Evolutionary conservation across 1,140 invertebrate species (phyloP), one percentile per base, ranked within the genome.

Genomic region (Zaprionus taronus): DNA sequence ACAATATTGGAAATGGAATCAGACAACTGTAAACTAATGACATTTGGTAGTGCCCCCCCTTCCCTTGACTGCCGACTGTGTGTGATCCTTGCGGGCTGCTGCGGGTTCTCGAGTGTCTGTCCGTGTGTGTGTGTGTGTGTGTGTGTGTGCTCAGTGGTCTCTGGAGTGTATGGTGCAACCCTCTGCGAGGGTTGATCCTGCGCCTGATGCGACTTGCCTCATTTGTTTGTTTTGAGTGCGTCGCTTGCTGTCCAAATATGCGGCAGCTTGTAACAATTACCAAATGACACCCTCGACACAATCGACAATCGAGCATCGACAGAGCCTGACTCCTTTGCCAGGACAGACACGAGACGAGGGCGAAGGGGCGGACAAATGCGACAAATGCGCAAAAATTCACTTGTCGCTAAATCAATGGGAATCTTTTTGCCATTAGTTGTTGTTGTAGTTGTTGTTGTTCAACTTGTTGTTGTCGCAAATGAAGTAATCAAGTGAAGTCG

Each of bases 181-280:
- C 57, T 51, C 17, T 6, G 38, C 14, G 41, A 63, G 83, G 83
- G 83, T 86, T 82, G 83, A 61, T 89, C 62, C 56, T 55, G 38
- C 26, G 47, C 28, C 41, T 36, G 12, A 38, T n/a, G 53, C 55
- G 64, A 53, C 49, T 69, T 60, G 63, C 41, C 72, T 80, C 73
- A 86, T 91, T 91, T 90, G 80, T 87, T 83, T 91, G 80, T 82
- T 83, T 91, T 91, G 80, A 81, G 79, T 82, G 72, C 69, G 72
- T 72, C 57, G 81, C 68, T 58, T 41, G 66, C 78, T 89, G 81
- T 90, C 85, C 85, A 87, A 87, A 87, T 87, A 87, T 89, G 83
- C 84, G 83, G 83, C 83, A 87, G 84, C 83, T 87, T 91, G 89
- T 91, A 91, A 77, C 89, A 91, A 91, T 91, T 91, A 91, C 89